A percentile compares a stretch with the other conserved stretches of the same genome.
These are phyloP conservation scores for Cydia pomonella DNA, from an alignment of 1,140 invertebrate genomes.

Conservation along the genomic window DNA sequence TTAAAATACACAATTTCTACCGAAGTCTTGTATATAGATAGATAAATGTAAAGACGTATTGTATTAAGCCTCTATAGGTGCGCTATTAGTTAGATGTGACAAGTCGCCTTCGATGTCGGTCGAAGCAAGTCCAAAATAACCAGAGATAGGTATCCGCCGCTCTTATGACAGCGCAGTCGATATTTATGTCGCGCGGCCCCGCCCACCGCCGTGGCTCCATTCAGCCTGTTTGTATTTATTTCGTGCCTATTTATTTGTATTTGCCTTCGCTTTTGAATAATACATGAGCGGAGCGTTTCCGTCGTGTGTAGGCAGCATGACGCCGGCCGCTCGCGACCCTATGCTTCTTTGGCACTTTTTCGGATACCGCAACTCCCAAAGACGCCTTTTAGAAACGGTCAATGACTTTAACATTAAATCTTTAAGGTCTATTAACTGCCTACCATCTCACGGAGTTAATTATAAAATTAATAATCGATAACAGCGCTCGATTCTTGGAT, in stretches of 20 bases:
- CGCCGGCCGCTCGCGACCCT: slow-evolving; percentile 53
- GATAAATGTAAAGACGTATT: background rate
- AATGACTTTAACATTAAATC: slow-evolving; percentile 8
- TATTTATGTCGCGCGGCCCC: slow-evolving; percentile 77
- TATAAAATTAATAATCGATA: slow-evolving; percentile 70
- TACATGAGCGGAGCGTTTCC: slow-evolving; percentile 76
- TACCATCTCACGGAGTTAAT: slow-evolving; percentile 61
- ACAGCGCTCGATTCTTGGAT: slow-evolving; percentile 58
- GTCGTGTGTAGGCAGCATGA: slow-evolving; percentile 78
- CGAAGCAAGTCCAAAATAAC: slow-evolving; percentile 66
- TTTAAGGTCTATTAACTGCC: slow-evolving; percentile 23
- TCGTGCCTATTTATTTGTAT: slow-evolving; percentile 80
- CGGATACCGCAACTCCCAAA: slow-evolving; percentile 17
- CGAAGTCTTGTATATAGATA: no score
- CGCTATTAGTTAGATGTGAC: slow-evolving; percentile 18
- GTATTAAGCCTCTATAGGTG: background rate
- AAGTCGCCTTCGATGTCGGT: slow-evolving; percentile 5
- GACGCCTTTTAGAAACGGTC: slow-evolving; percentile 6
- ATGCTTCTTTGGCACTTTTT: slow-evolving; percentile 41
- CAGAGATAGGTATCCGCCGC: slow-evolving; percentile 60
- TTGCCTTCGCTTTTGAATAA: slow-evolving; percentile 77
- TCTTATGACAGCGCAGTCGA: slow-evolving; percentile 69
- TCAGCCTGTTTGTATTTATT: slow-evolving; percentile 79
- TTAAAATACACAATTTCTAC: no score
- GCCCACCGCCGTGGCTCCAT: slow-evolving; percentile 73